These are phyloP conservation scores for Botia kubotai DNA, from an alignment of 2,797 vertebrate genomes.

Conservation along the genomic window DNA sequence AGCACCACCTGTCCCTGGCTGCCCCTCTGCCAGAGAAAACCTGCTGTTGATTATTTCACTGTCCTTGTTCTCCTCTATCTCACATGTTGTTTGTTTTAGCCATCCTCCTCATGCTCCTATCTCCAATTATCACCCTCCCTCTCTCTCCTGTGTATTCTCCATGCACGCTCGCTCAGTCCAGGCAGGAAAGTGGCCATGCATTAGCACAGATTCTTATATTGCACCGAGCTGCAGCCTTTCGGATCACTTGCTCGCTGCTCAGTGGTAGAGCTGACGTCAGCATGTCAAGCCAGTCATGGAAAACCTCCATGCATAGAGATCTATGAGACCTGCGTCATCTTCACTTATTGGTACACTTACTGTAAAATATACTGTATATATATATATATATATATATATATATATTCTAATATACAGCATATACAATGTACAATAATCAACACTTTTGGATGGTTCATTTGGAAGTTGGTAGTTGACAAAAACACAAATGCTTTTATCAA, in stretches of 20 bases:
- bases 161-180: constrained; percentile 30
- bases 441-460: neutral
- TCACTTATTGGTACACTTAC: constrained; percentile 3
- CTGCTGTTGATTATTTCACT: constrained; percentile 72
- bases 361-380: neutral
- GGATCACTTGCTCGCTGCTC: constrained; percentile 23
- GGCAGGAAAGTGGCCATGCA: constrained; percentile 34
- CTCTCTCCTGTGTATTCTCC: constrained; percentile 20
- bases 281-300: constrained; percentile 32
- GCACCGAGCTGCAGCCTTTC: constrained; percentile 28
- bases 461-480: neutral
- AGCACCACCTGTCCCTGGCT: constrained; percentile 69
- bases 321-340: constrained; percentile 18
- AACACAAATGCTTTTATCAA: neutral
- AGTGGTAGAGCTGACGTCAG: constrained; percentile 29
- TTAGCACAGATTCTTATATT: constrained; percentile 33
- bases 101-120: constrained; percentile 41
- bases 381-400: too few species aligned
- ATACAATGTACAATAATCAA: neutral
- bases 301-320: constrained; percentile 35
- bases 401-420: neutral
- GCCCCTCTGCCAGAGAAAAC: constrained; percentile 63
- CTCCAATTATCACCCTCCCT: constrained; percentile 23
- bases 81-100: constrained; percentile 28
- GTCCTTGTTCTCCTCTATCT: constrained; percentile 50